A percentile compares a stretch with the other conserved stretches of the same genome.
These are phyloP conservation scores for Protonemura montana DNA, from an alignment of 2,888 invertebrate species.

Conservation along the genomic window DNA sequence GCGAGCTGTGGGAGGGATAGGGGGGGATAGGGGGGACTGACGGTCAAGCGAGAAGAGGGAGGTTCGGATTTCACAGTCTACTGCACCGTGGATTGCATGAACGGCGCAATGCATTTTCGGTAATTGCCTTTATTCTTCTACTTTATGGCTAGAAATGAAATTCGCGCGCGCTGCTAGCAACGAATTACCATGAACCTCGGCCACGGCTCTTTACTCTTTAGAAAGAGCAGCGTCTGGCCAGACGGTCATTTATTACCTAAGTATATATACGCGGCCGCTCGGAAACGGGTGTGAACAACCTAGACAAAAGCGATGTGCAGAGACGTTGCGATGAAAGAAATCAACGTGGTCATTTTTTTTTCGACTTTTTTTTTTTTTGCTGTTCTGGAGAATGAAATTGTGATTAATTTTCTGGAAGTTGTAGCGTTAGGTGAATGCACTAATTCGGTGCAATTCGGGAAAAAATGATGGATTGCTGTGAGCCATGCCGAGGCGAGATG, in stretches of 20 bases:
- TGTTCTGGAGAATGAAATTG: background rate
- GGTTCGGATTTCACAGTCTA: background rate
- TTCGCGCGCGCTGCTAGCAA: background rate
- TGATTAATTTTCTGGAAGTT: background rate
- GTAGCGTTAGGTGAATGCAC: background rate
- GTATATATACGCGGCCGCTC: background rate
- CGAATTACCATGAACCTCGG: background rate
- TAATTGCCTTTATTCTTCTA: background rate
- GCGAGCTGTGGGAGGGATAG: no score
- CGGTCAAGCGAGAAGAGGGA: no score
- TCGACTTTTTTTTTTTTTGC: background rate
- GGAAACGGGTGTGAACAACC: background rate
- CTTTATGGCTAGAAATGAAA: background rate
- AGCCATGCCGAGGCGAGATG: no score
- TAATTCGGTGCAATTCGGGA: background rate
- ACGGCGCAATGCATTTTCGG: background rate
- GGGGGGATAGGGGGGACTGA: no score
- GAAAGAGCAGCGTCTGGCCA: background rate
- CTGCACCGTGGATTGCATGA: background rate
- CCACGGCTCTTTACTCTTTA: background rate
- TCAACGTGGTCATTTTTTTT: no score
- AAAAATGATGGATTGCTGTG: background rate
- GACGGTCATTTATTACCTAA: background rate
- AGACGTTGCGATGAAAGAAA: background rate
- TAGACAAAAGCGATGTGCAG: background rate